Conservation (phyloP, 1,140 invertebrate species). For the Mercenaria mercenaria region DNA sequence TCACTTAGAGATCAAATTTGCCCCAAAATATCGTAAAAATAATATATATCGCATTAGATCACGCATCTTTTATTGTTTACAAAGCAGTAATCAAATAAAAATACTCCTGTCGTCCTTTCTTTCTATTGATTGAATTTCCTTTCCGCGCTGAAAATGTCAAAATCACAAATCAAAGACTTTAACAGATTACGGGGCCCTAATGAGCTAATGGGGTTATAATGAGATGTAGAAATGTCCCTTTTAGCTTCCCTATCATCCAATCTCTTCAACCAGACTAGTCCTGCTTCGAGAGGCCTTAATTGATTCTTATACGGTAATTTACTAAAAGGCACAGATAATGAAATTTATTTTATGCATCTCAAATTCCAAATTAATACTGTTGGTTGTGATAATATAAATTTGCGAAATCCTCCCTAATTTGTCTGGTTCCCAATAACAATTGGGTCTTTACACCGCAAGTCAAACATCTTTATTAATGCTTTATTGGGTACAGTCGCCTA, state of each 20-base stretch:
- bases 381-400: slow-evolving; percentile 60
- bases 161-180: background rate
- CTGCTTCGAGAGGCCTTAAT: slow-evolving; percentile 19
- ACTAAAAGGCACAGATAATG: slow-evolving; percentile 61
- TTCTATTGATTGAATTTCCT: background rate
- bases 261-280: background rate
- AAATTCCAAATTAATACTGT: slow-evolving; percentile 55
- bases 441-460: background rate
- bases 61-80: background rate
- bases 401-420: slow-evolving; percentile 45
- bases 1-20: no score
- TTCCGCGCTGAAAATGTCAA: background rate
- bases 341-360: slow-evolving; percentile 63
- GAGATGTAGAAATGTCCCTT: background rate
- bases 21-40: no score
- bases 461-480: slow-evolving; percentile 50
- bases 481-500: background rate
- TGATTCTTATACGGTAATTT: slow-evolving; percentile 67
- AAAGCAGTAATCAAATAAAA: background rate
- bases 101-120: background rate
- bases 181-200: slow-evolving; percentile 22
- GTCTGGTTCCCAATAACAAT: slow-evolving; percentile 21
- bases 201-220: slow-evolving; percentile 60
- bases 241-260: slow-evolving; percentile 14
- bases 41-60: no score